These are phyloP conservation scores for Formica exsecta DNA, from an alignment of 1,140 invertebrate genomes.

Conservation along the genomic window DNA sequence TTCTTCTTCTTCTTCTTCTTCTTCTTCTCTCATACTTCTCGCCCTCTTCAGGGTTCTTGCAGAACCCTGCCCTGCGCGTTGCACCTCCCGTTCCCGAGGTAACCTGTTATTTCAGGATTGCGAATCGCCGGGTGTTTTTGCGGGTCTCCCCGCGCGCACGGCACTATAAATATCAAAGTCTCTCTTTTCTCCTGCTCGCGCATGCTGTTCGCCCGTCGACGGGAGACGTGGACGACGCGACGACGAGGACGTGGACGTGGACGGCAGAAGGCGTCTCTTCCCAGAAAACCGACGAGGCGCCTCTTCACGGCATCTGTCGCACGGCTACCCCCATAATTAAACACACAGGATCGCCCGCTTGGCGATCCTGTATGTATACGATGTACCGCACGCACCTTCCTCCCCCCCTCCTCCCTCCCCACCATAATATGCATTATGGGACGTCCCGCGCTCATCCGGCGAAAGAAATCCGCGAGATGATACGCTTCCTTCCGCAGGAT, in stretches of 20 bases:
- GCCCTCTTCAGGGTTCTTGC: constrained; percentile 66
- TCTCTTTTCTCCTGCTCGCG: constrained; percentile 67
- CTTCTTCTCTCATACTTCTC: constrained; percentile 51
- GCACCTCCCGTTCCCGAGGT: constrained; percentile 67
- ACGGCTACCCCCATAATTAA: constrained; percentile 78
- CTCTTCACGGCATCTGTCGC: constrained; percentile 80
- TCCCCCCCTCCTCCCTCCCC: neutral
- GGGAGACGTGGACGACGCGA: constrained; percentile 15
- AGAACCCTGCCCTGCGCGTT: constrained; percentile 27
- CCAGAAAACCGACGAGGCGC: constrained; percentile 76
- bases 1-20: constrained; percentile 59
- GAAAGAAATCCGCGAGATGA: constrained; percentile 38
- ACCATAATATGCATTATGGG: neutral
- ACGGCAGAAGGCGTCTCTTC: constrained; percentile 59
- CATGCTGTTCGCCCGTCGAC: constrained; percentile 50
- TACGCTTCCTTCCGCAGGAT: constrained; percentile 50
- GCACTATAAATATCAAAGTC: constrained; percentile 82
- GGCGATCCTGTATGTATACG: constrained; percentile 54
- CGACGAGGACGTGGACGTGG: neutral
- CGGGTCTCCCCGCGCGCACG: constrained; percentile 69
- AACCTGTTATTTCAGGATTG: constrained; percentile 86
- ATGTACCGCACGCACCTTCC: neutral
- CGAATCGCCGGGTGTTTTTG: constrained; percentile 82
- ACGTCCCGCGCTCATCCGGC: constrained; percentile 20
- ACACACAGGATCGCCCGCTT: constrained; percentile 66